Base-by-base conservation (phyloP, 2,113 vertebrate species). In the Synodontis membranacea region DNA sequence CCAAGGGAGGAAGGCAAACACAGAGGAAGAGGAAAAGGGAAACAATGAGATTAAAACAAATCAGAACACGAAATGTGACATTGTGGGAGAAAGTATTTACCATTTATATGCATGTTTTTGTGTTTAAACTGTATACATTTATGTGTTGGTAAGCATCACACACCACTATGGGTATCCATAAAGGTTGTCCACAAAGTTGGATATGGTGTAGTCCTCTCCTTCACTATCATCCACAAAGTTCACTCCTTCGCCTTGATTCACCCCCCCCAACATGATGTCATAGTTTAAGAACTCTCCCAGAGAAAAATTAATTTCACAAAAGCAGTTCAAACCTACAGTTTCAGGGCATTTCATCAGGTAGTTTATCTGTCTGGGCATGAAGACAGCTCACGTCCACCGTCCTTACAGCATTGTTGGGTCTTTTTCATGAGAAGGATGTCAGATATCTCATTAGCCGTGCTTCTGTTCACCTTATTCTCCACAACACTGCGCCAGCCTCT, bases 131-230 rank as follows among this genome's bases (percentile, higher is more conserved):
- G 31, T 68, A 12, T 54, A 25, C 28, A 21, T 15, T 11, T 64
- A 9, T 10, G 17, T 50, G 31, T 52, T 31, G 54, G 11, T 14
- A 28, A 83, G 80, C 8, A 2, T 31, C 52, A 42, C 95, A 94
- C 86, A 96, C 95, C 97, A 48, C 97, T 96, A n/a, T 0, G 97
- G 97, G 88, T 97, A 98, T 12, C 97, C 97, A 25, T 99, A 99
- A 0, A 99, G 95, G 92, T 99, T 99, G 92, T 98, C 97, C 90
- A 98, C 97, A 39, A 99, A 99, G 93, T 98, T 99, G 90, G 97
- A 99, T 60, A 99, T 96, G 0, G 96, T 98, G 93, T 97, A 99
- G 92, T 98, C 97, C 80, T 98, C 97, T n/a, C 94, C 97, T 91
- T 99, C 97, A 0, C 95, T 97, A 90, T 98, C 97, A 85, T 99